Base-by-base conservation (phyloP, 2,113 vertebrate genomes). In the Thermophis baileyi region DNA sequence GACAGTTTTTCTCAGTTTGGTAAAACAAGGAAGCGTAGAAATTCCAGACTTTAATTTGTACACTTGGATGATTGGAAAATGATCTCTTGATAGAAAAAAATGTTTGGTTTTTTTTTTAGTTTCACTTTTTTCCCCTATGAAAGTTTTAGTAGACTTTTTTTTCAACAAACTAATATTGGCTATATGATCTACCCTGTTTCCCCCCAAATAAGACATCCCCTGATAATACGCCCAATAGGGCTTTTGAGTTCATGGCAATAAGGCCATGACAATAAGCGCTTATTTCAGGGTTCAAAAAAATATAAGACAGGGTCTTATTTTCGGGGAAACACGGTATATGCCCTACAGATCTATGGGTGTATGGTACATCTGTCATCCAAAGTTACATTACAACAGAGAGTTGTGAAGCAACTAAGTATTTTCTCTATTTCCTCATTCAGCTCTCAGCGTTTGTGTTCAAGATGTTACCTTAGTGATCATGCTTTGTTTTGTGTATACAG, bases 401-500 rank as follows among this genome's bases (percentile, higher is more conserved):
- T 27, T 89, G 2, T 89, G 92, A 92, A 50, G 4, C 89, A 22
- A 27, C 9, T 51, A 11, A 2, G 0, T 85, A 57, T 50, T 89
- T 89, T 44, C 6, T 85, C 20, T 44, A 69, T 93, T 85, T 95
- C 49, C 88, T 91, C n/a, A 0, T 6, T 90, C 86, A 20, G n/a
- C 14, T 74, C 94, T 94, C 53, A 86, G 4, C 22, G n/a, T 35
- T 50, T 86, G 12, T 24, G 24, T 85, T 94, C 30, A 63, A 69
- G 85, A 20, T 40, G 25, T 91, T 95, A 63, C 91, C n/a, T 50
- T 81, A 18, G 11, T 93, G 53, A 85, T 93, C 92, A 6, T 81
- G 22, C 0, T 0, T 0, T 14, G 0, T 1, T 22, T 89, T 89
- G 6, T 47, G 54, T 63, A 88, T 91, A 89, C 46, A 54, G 89